Conservation (phyloP, 2,888 invertebrate species). For the Hermaeophaga mercurialis region DNA sequence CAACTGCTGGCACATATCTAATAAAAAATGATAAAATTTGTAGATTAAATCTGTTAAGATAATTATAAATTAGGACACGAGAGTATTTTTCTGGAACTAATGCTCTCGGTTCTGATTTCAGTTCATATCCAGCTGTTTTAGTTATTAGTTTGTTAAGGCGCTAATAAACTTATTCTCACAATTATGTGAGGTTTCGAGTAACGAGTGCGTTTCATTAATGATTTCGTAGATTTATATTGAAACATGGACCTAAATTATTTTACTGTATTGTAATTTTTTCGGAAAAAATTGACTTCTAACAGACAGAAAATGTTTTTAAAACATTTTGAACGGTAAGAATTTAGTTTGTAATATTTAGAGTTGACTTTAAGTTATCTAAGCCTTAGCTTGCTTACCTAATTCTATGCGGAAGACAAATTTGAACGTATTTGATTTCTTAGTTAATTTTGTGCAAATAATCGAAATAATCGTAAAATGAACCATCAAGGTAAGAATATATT, state of each 20-base stretch:
- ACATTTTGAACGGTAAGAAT: conserved; percentile 12
- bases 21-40: neutral
- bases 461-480: no score
- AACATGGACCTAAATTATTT: conserved; percentile 14
- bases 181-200: conserved; percentile 3
- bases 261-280: neutral
- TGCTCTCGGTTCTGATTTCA: conserved; percentile 13
- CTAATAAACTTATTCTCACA: conserved; percentile 10
- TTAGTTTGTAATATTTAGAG: no score
- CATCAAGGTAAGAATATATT: no score
- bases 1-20: neutral
- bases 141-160: conserved; percentile 13
- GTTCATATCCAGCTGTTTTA: conserved; percentile 20
- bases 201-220: conserved; percentile 13
- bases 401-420: no score
- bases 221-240: conserved; percentile 6
- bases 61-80: conserved; percentile 16
- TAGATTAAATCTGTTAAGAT: conserved; percentile 9
- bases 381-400: no score
- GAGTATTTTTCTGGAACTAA: conserved; percentile 16
- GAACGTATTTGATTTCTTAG: no score
- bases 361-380: no score
- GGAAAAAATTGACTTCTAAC: neutral
- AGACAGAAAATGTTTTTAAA: conserved; percentile 7
- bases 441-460: no score